phyloP scores from a whole-genome alignment of 2,797 vertebrate species.

The Anomalospiza imberbis region DNA sequence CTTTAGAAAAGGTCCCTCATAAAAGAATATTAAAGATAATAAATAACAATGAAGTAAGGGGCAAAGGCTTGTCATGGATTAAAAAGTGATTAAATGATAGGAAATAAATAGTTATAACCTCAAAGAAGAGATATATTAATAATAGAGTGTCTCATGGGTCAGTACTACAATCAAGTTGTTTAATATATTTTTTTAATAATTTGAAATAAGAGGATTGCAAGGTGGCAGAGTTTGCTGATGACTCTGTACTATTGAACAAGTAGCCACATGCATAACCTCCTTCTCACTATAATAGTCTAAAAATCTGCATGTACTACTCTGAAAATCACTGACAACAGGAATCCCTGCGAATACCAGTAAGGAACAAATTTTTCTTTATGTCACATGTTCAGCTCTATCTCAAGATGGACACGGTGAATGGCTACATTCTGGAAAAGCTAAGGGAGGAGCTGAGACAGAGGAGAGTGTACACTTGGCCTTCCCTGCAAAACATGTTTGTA shows the following conservation, averaged over 20 bases:
- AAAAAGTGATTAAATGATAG: conserved; percentile 70
- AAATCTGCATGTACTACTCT: background rate
- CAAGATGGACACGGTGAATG: background rate
- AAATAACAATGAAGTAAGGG: conserved; percentile 71
- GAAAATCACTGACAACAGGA: background rate
- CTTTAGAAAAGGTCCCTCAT: conserved; percentile 66
- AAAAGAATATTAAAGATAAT: conserved; percentile 74
- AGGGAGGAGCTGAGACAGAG: background rate
- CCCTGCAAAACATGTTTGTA: background rate
- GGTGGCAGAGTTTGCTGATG: conserved; percentile 33
- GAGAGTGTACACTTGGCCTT: background rate
- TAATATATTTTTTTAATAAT: conserved; percentile 62
- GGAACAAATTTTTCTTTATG: background rate
- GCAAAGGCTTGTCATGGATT: conserved; percentile 67
- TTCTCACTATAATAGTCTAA: background rate
- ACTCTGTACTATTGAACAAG: background rate
- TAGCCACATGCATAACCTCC: background rate
- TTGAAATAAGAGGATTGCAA: conserved; percentile 27
- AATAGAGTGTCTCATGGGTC: conserved; percentile 45
- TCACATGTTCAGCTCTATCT: background rate
- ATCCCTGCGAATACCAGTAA: background rate
- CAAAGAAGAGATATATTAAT: conserved; percentile 65
- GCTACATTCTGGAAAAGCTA: background rate
- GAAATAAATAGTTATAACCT: conserved; percentile 68
- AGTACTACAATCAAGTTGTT: background rate